Conservation (phyloP, 1,140 invertebrate genomes). For the Drosophila lacteicornis region DNA sequence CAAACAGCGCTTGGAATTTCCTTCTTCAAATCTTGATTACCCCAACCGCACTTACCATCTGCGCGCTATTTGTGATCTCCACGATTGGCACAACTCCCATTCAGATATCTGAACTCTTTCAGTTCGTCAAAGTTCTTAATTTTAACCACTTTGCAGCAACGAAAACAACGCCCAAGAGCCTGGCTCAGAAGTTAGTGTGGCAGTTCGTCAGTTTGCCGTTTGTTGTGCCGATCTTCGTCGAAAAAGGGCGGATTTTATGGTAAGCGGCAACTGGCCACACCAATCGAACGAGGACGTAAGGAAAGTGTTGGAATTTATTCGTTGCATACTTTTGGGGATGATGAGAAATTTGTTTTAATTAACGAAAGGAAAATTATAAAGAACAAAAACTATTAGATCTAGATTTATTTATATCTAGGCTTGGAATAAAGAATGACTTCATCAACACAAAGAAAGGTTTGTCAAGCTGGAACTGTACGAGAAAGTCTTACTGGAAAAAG, state of each 20-base stretch:
- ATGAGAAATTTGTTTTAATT: not conserved
- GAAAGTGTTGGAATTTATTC: not conserved
- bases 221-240: too few relatives aligned
- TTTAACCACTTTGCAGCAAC: constrained; percentile 24
- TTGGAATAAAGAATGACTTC: not conserved
- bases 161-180: constrained; percentile 80
- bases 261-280: too few relatives aligned
- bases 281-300: too few relatives aligned
- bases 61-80: constrained; percentile 22
- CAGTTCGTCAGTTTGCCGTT: too few relatives aligned
- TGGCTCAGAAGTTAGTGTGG: constrained; percentile 47
- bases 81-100: constrained; percentile 43
- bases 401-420: not conserved
- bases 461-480: not conserved
- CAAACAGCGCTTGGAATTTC: constrained; percentile 2
- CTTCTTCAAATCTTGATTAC: not conserved
- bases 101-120: constrained; percentile 1
- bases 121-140: constrained; percentile 10
- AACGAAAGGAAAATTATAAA: too few relatives aligned
- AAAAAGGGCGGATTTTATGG: too few relatives aligned
- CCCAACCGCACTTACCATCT: constrained; percentile 57
- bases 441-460: not conserved
- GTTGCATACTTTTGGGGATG: not conserved
- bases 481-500: not conserved
- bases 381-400: not conserved